Conservation (phyloP, 2,888 invertebrate species). For the Eurois occulta region DNA sequence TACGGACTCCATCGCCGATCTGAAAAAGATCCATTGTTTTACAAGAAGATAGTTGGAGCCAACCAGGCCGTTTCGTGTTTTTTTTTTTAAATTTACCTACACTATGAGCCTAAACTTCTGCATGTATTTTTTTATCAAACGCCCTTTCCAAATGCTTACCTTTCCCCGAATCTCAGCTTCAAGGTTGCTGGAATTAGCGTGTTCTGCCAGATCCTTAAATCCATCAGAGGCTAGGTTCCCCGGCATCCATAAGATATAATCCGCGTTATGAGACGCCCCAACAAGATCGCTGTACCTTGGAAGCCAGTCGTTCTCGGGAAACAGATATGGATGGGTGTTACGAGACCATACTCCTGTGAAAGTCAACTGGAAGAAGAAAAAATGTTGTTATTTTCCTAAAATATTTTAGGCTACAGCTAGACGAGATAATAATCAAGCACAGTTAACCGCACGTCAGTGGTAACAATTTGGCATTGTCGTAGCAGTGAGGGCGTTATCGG, state of each 20-base stretch:
- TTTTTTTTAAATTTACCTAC: background rate
- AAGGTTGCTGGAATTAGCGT: constrained; percentile 82
- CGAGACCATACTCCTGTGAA: constrained; percentile 87
- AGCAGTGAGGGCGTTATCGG: background rate
- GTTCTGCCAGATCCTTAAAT: constrained; percentile 81
- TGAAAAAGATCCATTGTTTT: constrained; percentile 48
- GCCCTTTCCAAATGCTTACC: constrained; percentile 66
- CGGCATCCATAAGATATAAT: constrained; percentile 83
- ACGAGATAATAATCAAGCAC: background rate
- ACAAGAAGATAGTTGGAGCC: background rate
- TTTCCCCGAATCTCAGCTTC: constrained; percentile 84
- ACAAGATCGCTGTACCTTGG: constrained; percentile 84
- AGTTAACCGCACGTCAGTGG: background rate
- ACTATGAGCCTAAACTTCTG: background rate
- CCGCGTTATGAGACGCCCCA: constrained; percentile 83
- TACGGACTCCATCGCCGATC: constrained; percentile 85
- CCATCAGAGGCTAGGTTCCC: constrained; percentile 82
- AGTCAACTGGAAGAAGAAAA: constrained; percentile 72
- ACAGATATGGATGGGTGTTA: constrained; percentile 83
- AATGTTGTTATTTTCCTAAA: background rate
- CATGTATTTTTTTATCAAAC: background rate
- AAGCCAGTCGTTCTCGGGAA: constrained; percentile 86
- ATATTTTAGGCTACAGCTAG: background rate
- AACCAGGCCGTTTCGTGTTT: no score
- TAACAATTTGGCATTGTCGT: background rate